These are phyloP conservation scores for Dendrolimus houi DNA, from an alignment of 2,888 invertebrate species.

Conservation along the genomic window DNA sequence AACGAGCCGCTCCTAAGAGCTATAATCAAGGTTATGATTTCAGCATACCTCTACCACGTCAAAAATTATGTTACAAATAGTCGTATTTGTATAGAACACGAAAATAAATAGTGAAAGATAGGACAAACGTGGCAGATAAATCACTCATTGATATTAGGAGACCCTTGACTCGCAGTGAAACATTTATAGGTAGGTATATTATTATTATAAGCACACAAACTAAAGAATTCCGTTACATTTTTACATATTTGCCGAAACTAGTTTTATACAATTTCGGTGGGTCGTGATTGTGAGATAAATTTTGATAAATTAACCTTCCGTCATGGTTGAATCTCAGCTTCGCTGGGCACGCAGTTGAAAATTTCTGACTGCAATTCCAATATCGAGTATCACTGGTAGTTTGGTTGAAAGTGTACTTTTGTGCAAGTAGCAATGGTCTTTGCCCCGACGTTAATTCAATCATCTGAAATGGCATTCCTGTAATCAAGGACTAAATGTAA, in stretches of 20 bases:
- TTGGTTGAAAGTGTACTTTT: constrained; percentile 32
- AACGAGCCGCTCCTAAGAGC: too few species aligned
- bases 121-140: too few species aligned
- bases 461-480: constrained; percentile 11
- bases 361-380: constrained; percentile 45
- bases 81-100: too few species aligned
- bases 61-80: too few species aligned
- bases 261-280: constrained; percentile 8
- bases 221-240: not conserved
- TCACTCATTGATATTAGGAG: too few species aligned
- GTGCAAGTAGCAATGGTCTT: constrained; percentile 14
- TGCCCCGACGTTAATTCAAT: constrained; percentile 10
- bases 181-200: too few species aligned
- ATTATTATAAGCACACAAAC: too few species aligned
- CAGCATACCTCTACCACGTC: too few species aligned
- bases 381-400: constrained; percentile 39
- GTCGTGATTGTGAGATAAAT: constrained; percentile 9
- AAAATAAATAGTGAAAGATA: too few species aligned
- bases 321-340: constrained; percentile 32
- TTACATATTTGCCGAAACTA: constrained; percentile 2
- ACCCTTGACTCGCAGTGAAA: too few species aligned
- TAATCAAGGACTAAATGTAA: not conserved
- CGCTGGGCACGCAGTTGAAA: constrained; percentile 31
- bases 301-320: constrained; percentile 15
- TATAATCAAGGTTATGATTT: too few species aligned